Percentiles rank a stretch among this genome's conserved stretches.
phyloP scores from a whole-genome alignment of 2,888 invertebrate species.

The Sycophila texana region DNA sequence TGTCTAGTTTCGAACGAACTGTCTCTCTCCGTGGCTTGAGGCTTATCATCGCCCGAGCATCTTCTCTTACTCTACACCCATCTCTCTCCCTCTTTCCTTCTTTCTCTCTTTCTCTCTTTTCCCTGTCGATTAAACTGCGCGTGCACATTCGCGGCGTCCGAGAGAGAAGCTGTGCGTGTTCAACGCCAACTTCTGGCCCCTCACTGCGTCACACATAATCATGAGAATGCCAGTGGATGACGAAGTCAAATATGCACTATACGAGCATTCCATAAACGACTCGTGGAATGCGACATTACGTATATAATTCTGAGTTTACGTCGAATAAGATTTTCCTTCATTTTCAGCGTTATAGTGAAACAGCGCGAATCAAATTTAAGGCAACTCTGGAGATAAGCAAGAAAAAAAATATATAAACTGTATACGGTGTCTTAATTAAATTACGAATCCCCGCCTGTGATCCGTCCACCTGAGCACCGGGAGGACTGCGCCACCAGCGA shows the following conservation, averaged over 20 bases:
- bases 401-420: neutral
- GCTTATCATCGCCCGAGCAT: conserved; percentile 47
- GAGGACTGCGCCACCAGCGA: too few species aligned
- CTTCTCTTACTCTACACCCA: conserved; percentile 20
- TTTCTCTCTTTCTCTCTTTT: neutral
- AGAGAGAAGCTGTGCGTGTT: neutral
- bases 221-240: too few species aligned
- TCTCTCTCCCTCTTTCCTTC: too few species aligned
- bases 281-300: too few species aligned
- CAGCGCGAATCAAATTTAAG: neutral
- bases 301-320: too few species aligned
- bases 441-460: neutral
- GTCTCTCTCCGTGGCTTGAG: conserved; percentile 25
- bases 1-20: conserved; percentile 56
- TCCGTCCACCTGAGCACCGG: too few species aligned
- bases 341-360: too few species aligned
- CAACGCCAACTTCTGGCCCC: neutral
- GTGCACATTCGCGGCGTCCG: neutral
- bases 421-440: too few species aligned
- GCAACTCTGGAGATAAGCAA: neutral
- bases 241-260: too few species aligned
- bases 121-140: conserved; percentile 2
- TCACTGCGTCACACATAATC: neutral
- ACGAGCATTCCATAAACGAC: too few species aligned
- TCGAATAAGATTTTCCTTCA: too few species aligned